phyloP scores from a whole-genome alignment of 2,888 invertebrate genomes.

The Napeogenes sylphis region DNA sequence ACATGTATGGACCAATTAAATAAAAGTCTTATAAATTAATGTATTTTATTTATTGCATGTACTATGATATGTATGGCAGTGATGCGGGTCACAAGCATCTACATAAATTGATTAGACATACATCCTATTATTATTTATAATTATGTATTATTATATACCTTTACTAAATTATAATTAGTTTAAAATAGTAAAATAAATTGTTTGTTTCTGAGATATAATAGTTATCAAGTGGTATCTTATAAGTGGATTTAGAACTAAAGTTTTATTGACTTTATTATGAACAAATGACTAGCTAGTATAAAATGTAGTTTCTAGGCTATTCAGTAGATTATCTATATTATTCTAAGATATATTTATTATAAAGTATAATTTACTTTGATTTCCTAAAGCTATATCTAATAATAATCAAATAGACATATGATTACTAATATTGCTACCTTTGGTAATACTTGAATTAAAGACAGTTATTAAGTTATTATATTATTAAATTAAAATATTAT shows the following conservation, averaged over 20 bases:
- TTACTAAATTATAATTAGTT: conserved; percentile 10
- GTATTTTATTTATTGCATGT: conserved; percentile 32
- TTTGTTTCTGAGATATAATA: neutral
- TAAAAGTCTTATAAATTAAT: conserved; percentile 35
- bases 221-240: too few relatives aligned
- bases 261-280: too few relatives aligned
- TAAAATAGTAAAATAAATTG: neutral
- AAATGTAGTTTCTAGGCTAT: too few relatives aligned
- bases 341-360: too few relatives aligned
- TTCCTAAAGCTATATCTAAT: too few relatives aligned
- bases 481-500: conserved; percentile 8
- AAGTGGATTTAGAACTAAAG: too few relatives aligned
- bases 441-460: conserved; percentile 15
- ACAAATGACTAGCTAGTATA: too few relatives aligned
- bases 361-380: too few relatives aligned
- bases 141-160: conserved; percentile 7
- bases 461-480: conserved; percentile 4
- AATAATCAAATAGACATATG: neutral
- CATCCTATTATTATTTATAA: too few relatives aligned
- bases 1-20: conserved; percentile 50
- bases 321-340: too few relatives aligned
- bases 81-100: conserved; percentile 27
- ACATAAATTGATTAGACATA: conserved; percentile 4
- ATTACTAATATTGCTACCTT: conserved; percentile 11
- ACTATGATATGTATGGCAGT: conserved; percentile 30